Evolutionary conservation across 2,113 vertebrate species (phyloP).

Genomic region (Etia nguti): DNA sequence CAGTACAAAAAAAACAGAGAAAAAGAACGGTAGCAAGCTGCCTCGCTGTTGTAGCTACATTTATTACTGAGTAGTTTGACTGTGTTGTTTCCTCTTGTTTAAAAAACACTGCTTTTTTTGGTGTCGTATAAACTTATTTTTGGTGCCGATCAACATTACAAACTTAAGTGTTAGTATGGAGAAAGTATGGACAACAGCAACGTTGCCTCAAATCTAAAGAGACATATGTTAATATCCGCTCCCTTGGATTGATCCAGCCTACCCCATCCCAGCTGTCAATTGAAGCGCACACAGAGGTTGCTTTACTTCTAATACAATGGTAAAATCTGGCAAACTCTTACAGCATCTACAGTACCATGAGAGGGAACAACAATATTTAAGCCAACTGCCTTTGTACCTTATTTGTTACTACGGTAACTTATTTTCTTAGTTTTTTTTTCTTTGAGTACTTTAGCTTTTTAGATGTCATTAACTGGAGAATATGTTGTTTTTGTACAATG

Average conservation of each 20-base stretch:
- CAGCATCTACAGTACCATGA: not conserved
- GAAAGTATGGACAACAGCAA: not conserved
- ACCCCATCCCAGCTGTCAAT: constrained; percentile 4
- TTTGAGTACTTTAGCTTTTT: constrained; percentile 42
- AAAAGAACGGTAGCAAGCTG: constrained; percentile 12
- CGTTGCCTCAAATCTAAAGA: constrained; percentile 21
- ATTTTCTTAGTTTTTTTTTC: constrained; percentile 52
- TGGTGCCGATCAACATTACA: not conserved
- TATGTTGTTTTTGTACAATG: constrained; percentile 39
- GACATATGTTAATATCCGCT: constrained; percentile 23
- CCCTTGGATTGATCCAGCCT: not conserved
- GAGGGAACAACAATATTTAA: constrained; percentile 1
- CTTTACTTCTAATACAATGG: not conserved
- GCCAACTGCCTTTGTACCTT: constrained; percentile 4
- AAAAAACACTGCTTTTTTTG: not conserved
- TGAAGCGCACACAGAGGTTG: not conserved
- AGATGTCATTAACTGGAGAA: constrained; percentile 63
- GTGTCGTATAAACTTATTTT: not conserved
- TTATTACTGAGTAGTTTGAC: not conserved
- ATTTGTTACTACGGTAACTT: constrained; percentile 61
- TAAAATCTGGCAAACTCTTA: not conserved
- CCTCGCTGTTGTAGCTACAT: not conserved
- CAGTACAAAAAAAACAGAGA: not conserved
- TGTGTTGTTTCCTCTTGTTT: not conserved
- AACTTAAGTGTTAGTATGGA: not conserved